Evolutionary conservation across 2,797 vertebrate species (phyloP).

Genomic region (Syngnathus acus): DNA sequence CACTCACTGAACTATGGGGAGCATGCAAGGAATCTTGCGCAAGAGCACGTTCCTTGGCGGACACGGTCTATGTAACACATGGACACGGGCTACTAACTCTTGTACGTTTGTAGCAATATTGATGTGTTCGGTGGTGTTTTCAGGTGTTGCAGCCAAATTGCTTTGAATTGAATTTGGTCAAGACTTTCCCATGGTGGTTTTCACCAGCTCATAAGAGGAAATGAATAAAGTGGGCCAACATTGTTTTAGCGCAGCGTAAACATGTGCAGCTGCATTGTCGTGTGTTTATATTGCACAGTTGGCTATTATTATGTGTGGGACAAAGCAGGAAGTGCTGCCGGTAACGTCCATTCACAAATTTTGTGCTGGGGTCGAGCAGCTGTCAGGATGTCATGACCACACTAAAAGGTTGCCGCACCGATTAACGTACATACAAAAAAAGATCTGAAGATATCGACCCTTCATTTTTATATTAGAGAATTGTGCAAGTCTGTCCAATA

Average conservation of each 20-base stretch:
- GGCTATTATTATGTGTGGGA: constrained; percentile 43
- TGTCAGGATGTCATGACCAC: constrained; percentile 18
- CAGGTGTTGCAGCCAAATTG: background rate
- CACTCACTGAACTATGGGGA: background rate
- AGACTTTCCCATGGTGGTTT: constrained; percentile 2
- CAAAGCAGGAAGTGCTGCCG: constrained; percentile 57
- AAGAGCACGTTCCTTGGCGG: background rate
- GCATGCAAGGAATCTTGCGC: background rate
- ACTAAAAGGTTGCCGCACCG: constrained; percentile 41
- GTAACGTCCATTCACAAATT: constrained; percentile 56
- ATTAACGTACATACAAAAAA: no score
- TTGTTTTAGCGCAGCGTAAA: constrained; percentile 7
- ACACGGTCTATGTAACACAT: background rate
- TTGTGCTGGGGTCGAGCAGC: constrained; percentile 59
- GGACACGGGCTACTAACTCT: background rate
- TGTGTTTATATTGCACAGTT: constrained; percentile 35
- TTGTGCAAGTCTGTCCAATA: no score
- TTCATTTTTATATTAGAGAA: no score
- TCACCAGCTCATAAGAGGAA: background rate
- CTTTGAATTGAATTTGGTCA: background rate
- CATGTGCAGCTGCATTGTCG: constrained; percentile 55
- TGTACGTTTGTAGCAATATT: background rate
- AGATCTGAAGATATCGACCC: no score
- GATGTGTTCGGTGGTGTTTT: background rate
- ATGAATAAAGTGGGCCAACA: constrained; percentile 20